A percentile compares a stretch with the other conserved stretches of the same genome.
These are phyloP conservation scores for Salminus brasiliensis DNA, from an alignment of 2,113 vertebrate genomes.

Conservation along the genomic window DNA sequence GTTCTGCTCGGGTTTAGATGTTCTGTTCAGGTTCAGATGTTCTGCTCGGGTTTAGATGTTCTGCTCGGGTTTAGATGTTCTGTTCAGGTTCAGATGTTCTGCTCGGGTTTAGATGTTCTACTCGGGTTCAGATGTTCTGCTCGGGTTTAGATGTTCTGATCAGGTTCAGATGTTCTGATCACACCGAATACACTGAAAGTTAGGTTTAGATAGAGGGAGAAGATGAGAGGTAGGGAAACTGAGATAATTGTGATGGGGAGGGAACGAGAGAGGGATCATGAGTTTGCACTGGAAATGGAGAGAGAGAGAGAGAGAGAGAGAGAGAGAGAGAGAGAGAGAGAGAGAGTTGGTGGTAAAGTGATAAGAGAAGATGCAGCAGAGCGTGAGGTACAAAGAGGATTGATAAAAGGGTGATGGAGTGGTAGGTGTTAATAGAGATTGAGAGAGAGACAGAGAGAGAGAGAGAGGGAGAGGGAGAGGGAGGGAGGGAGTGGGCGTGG, in stretches of 20 bases:
- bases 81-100: neutral
- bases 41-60: too few species aligned
- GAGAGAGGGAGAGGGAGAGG: neutral
- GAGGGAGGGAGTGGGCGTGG: neutral
- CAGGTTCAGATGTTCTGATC: too few species aligned
- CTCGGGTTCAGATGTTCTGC: neutral
- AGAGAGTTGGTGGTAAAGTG: neutral
- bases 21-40: too few species aligned
- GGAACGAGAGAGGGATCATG: too few species aligned
- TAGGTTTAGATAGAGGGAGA: too few species aligned
- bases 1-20: too few species aligned
- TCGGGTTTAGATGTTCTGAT: too few species aligned
- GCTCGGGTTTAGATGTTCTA: neutral
- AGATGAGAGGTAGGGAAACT: too few species aligned
- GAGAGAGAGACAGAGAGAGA: constrained; percentile 4
- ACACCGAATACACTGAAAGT: too few species aligned
- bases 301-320: neutral
- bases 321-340: neutral
- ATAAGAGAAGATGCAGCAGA: neutral
- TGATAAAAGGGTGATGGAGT: neutral
- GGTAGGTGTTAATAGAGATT: too few species aligned
- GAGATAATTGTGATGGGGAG: too few species aligned
- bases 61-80: neutral
- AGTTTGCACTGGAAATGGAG: too few species aligned
- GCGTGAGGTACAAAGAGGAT: neutral